Evolutionary conservation across 2,797 vertebrate species (phyloP), one percentile per base, ranked within the genome.

Genomic region (Microhierax caerulescens): DNA sequence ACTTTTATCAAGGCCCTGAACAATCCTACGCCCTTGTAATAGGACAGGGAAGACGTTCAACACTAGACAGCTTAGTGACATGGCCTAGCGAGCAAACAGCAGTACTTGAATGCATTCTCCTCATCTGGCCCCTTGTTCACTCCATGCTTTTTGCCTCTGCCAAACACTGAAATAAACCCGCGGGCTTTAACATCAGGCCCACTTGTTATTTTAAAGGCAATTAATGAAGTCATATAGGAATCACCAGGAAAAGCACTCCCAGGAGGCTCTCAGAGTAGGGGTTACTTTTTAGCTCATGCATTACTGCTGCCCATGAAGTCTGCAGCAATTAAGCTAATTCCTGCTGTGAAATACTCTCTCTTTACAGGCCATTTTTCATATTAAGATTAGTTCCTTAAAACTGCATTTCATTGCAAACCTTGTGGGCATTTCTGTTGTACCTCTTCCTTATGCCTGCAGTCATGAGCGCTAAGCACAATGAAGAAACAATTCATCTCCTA

Each of bases 381-480:
- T 77, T 47, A 48, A 37, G 25, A 68, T 76, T 48, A 93, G 51
- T 41, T 77, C 37, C 74, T 80, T 68, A 45, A 85, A 85, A 82
- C n/a, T 56, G 53, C 22, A 7, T 63, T 56, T 87, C 77, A 74
- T 1, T 63, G 63, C 77, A 88, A 88, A 51, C 32, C 68, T 64
- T 51, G 27, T 24, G 72, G 88, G 72, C 43, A 51, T 59, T 78
- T 72, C 82, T 86, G 47, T 1, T 5, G 57, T 41, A 23, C n/a
- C 36, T 54, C 56, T 67, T 80, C 60, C 45, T 47, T 25, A n/a
- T 0, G 23, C 5, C 21, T 63, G 73, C 47, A 20, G 68, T 50
- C 15, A 5, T 0, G 10, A 70, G 41, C 0, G 0, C 51, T 5
- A 1, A 69, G 39, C 0, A 1, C 28, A 67, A 43, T 0, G 2